These are phyloP conservation scores for Cyanoliseus patagonus DNA, from an alignment of 2,113 vertebrate genomes.

Conservation along the genomic window DNA sequence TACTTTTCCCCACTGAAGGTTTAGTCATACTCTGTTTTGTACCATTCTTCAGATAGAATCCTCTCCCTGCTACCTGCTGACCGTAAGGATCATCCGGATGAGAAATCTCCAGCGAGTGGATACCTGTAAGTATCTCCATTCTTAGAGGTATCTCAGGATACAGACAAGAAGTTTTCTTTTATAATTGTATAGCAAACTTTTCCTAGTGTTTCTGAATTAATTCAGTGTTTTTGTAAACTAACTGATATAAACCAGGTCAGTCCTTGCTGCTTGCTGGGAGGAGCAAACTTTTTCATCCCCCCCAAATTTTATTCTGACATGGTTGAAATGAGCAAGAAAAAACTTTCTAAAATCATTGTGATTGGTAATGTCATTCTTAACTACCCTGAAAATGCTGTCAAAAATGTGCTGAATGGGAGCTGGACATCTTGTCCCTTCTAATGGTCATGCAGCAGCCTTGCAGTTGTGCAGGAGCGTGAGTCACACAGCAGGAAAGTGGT, in stretches of 20 bases:
- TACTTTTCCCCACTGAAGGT: background rate
- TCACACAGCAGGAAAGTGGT: background rate
- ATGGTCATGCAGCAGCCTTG: background rate
- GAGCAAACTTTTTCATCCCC: background rate
- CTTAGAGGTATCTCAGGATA: background rate
- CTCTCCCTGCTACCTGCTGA: constrained; percentile 73
- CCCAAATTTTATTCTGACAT: background rate
- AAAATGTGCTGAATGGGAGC: background rate
- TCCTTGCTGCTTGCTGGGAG: background rate
- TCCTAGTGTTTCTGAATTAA: background rate
- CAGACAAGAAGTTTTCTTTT: background rate
- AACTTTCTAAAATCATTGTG: background rate
- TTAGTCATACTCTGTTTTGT: background rate
- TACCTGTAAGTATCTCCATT: constrained; percentile 53
- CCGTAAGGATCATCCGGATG: constrained; percentile 73
- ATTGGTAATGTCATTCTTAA: background rate
- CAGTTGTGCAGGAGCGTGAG: background rate
- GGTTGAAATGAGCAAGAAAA: background rate
- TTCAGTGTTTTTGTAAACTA: background rate
- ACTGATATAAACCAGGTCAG: background rate
- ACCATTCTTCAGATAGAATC: constrained; percentile 34
- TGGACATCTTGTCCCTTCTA: background rate
- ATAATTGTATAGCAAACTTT: background rate
- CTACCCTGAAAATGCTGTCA: background rate
- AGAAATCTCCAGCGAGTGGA: constrained; percentile 73